Evolutionary conservation across 2,113 vertebrate genomes (phyloP).

Genomic region (Odocoileus hemionus): DNA sequence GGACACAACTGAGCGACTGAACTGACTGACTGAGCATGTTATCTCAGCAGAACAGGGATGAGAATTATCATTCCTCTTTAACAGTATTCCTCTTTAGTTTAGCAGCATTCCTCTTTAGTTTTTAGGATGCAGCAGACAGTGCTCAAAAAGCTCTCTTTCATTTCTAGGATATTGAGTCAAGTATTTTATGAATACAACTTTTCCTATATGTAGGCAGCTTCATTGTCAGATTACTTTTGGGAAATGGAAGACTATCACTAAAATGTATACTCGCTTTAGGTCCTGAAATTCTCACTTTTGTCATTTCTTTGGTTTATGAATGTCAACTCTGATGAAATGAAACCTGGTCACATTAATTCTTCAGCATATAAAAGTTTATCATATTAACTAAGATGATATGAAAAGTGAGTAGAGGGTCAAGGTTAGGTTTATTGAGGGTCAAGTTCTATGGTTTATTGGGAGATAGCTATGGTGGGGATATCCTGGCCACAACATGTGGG

Average conservation of each 20-base stretch:
- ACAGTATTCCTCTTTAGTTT: neutral
- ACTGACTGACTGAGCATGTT: neutral
- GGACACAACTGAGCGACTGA: neutral
- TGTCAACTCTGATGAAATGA: neutral
- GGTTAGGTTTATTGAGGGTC: neutral
- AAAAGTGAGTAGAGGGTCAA: neutral
- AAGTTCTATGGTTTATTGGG: neutral
- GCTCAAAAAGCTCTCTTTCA: neutral
- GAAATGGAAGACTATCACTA: neutral
- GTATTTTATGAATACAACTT: neutral
- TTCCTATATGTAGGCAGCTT: neutral
- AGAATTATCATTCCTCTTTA: neutral
- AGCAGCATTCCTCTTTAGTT: neutral
- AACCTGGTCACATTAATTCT: neutral
- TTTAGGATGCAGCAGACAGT: neutral
- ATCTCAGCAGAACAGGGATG: neutral
- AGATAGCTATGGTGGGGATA: neutral
- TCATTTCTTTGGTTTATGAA: neutral
- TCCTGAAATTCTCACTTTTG: neutral
- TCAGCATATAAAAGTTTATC: neutral
- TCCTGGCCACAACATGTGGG: neutral
- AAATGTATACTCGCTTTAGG: neutral
- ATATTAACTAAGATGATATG: neutral
- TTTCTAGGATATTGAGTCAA: neutral
- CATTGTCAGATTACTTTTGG: neutral